These are phyloP conservation scores for Cololabis saira DNA, from an alignment of 2,113 vertebrate species.

Conservation along the genomic window DNA sequence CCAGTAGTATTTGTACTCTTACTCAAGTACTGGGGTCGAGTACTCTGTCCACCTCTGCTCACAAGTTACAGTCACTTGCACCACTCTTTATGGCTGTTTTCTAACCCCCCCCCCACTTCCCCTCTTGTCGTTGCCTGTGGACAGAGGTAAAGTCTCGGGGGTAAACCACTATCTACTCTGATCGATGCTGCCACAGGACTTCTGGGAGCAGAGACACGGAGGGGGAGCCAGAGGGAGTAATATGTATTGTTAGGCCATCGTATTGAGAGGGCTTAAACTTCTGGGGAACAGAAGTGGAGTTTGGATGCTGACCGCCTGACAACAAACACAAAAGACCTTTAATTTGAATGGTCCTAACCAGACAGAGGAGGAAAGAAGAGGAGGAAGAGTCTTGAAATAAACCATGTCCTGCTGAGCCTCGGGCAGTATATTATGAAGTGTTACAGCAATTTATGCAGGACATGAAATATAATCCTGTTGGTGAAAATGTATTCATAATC, in stretches of 20 bases:
- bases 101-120: not conserved
- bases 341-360: conserved; percentile 67
- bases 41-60: too few species aligned
- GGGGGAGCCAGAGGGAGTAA: conserved; percentile 38
- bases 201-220: conserved; percentile 31
- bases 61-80: not conserved
- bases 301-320: conserved; percentile 35
- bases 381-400: conserved; percentile 60
- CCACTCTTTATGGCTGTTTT: conserved; percentile 14
- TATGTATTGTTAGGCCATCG: conserved; percentile 46
- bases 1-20: too few species aligned
- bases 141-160: not conserved
- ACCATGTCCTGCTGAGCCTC: conserved; percentile 37
- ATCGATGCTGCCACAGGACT: conserved; percentile 10
- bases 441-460: conserved; percentile 60
- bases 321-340: conserved; percentile 58
- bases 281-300: conserved; percentile 45
- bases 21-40: too few species aligned
- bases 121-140: not conserved
- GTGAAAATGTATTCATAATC: conserved; percentile 58
- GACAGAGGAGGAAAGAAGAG: conserved; percentile 52
- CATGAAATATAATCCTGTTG: conserved; percentile 58
- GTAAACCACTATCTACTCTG: not conserved
- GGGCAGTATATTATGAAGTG: conserved; percentile 65
- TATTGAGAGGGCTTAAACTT: conserved; percentile 44